Percentiles rank a stretch among this genome's conserved stretches.
phyloP scores from a whole-genome alignment of 2,888 invertebrate genomes.

The Drosophila gaucha region DNA sequence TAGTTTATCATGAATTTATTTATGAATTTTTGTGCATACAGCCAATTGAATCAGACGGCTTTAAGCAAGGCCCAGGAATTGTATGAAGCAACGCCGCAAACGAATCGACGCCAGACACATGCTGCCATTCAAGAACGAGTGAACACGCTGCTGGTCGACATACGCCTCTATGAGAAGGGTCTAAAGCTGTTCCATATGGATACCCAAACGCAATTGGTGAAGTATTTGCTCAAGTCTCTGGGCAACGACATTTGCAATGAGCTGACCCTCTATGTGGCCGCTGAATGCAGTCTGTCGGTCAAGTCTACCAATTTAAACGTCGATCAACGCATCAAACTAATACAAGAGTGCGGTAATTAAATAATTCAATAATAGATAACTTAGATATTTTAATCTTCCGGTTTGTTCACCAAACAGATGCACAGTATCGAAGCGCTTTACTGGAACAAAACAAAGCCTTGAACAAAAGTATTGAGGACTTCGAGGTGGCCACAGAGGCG shows the following conservation, averaged over 20 bases:
- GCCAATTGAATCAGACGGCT: conserved; percentile 88
- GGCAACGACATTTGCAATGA: conserved; percentile 93
- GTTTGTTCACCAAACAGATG: conserved; percentile 83
- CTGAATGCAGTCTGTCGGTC: conserved; percentile 89
- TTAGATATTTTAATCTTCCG: neutral
- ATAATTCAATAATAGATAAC: neutral
- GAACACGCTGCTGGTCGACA: conserved; percentile 90
- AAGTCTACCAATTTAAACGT: conserved; percentile 86
- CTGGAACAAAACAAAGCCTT: conserved; percentile 89
- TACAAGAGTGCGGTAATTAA: conserved; percentile 86
- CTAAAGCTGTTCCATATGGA: conserved; percentile 88
- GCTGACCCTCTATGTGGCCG: conserved; percentile 91
- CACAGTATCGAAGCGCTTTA: conserved; percentile 89
- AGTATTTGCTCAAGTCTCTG: conserved; percentile 93
- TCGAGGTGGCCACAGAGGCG: conserved; percentile 90
- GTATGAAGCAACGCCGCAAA: conserved; percentile 90
- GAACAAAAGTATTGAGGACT: conserved; percentile 90
- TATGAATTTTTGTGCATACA: conserved; percentile 63
- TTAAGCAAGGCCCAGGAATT: conserved; percentile 89
- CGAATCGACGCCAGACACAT: conserved; percentile 91
- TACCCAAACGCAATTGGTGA: conserved; percentile 89
- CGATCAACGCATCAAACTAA: conserved; percentile 89
- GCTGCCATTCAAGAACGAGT: conserved; percentile 93
- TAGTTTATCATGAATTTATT: neutral
- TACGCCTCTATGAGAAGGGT: conserved; percentile 93